Evolutionary conservation across 2,113 vertebrate genomes (phyloP).

Genomic region (Sylvilagus bachmani): DNA sequence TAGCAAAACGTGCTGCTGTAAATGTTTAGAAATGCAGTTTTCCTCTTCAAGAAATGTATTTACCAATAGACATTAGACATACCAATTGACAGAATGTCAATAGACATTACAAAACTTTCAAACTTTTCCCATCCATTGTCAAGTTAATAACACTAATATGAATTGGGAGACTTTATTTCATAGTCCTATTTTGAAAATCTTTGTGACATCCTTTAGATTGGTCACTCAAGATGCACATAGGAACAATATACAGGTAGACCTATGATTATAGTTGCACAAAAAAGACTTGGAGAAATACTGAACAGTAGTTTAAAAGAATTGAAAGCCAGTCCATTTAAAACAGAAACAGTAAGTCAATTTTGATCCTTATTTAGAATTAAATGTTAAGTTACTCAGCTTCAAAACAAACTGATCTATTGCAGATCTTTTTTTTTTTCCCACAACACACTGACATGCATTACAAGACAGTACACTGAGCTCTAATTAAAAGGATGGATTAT

Average conservation of each 20-base stretch:
- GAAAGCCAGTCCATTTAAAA: constrained; percentile 17
- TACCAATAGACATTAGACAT: neutral
- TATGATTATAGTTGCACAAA: neutral
- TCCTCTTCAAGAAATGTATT: neutral
- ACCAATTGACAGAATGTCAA: too few species aligned
- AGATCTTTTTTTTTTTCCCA: neutral
- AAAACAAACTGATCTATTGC: neutral
- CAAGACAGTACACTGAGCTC: neutral
- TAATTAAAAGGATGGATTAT: constrained; percentile 17
- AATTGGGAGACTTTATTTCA: neutral
- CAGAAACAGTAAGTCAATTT: neutral
- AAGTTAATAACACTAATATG: neutral
- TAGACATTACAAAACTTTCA: neutral
- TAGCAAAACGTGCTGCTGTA: neutral
- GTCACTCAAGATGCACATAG: neutral
- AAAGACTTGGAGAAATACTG: neutral
- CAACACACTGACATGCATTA: neutral
- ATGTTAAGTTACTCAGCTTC: constrained; percentile 18
- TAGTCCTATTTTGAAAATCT: constrained; percentile 1
- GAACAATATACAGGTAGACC: neutral
- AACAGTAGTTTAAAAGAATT: neutral
- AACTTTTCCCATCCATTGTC: neutral
- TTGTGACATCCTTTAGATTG: constrained; percentile 8
- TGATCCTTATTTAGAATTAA: neutral
- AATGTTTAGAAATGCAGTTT: neutral